Base-by-base conservation (phyloP, 2,797 vertebrate species). In the Perodicticus potto region DNA sequence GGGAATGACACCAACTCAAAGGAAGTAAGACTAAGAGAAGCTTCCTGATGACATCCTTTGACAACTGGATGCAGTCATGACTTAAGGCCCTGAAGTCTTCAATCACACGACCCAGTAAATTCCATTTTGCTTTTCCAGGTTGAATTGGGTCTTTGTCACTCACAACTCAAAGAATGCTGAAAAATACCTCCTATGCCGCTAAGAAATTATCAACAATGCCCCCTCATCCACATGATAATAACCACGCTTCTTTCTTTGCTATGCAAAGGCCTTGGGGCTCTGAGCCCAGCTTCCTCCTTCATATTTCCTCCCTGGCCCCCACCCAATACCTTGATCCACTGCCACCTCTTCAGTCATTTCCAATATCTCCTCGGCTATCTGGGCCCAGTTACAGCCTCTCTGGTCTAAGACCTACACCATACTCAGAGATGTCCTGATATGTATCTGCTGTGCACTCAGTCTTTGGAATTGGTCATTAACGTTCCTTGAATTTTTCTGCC, bases 131-230 rank as follows among this genome's bases (percentile, higher is more conserved):
- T 59, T 85, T 90, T 4, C 16, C 11, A 20, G 69, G 37, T 72
- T 76, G 25, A 81, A 61, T n/a, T 86, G 43, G 77, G 72, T 82
- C 82, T 92, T 76, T 88, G 34, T 80, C 43, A 34, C 22, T 96
- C 57, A 74, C 74, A 65, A 34, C 53, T 73, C 89, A 77, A 65
- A 72, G n/a, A 61, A 32, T 69, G 43, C 57, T 83, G 32, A 45
- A 27, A 49, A 73, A 45, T 43, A 73, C 37, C n/a, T 76, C 16
- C 69, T 25, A 22, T 29, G 34, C 61, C 76, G 19, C 57, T 89
- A 70, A 73, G 80, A 93, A 96, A 73, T 45, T 61, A 73, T 77
- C 80, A 76, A 43, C 55, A 85, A 12, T 13, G 10, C 57, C 22
- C 17, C 25, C 13, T 49, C 23, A 59, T n/a, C 20, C n/a, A 16